Evolutionary conservation across 2,797 vertebrate species (phyloP).

Genomic region (Phyllotis vaccarum): DNA sequence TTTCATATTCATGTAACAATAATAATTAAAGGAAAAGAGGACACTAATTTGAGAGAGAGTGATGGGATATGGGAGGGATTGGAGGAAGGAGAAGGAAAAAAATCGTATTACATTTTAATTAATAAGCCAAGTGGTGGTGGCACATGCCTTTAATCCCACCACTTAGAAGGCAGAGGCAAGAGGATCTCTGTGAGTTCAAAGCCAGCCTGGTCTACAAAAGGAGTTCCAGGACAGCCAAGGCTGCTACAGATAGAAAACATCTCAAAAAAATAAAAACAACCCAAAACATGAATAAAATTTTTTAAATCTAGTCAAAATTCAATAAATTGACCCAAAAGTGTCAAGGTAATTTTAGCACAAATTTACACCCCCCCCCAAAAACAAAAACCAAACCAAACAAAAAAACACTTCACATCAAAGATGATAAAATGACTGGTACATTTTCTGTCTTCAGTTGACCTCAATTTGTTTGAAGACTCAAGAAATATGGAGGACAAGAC

Average conservation of each 20-base stretch:
- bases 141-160: background rate
- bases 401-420: background rate
- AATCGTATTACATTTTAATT: background rate
- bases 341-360: conserved; percentile 59
- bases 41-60: background rate
- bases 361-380: background rate
- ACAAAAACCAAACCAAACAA: background rate
- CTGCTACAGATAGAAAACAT: background rate
- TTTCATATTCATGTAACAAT: background rate
- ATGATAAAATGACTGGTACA: background rate
- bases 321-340: conserved; percentile 14
- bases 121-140: background rate
- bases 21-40: background rate
- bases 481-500: background rate
- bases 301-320: conserved; percentile 42
- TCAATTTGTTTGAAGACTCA: background rate
- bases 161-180: background rate
- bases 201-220: background rate
- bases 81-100: background rate
- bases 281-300: background rate
- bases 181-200: background rate
- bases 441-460: conserved; percentile 36
- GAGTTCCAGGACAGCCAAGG: background rate
- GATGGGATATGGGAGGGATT: background rate
- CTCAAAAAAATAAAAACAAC: background rate